Percentiles rank a stretch among this genome's conserved stretches.
Evolutionary conservation across 37 sponge, comb jelly and placozoan species (phyloP).

Genomic region (Sycon ciliatum): DNA sequence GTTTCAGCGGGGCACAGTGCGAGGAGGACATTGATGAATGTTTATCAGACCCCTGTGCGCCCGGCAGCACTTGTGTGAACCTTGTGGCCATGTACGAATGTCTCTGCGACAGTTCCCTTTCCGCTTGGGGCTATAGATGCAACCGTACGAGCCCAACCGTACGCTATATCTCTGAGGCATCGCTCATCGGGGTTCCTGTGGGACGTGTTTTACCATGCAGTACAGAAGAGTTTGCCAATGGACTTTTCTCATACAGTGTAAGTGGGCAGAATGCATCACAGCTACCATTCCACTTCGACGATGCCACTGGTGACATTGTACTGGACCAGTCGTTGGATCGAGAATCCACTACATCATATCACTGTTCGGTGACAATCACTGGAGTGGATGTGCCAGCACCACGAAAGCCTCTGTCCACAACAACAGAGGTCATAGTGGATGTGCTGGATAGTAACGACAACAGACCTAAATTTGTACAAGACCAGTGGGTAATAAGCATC

Average conservation of each 20-base stretch:
- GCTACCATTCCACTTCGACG: not conserved
- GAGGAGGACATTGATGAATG: constrained; percentile 8
- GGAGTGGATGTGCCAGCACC: too few relatives aligned
- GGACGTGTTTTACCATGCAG: too few relatives aligned
- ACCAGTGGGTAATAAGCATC: not conserved
- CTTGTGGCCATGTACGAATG: not conserved
- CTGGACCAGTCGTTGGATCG: not conserved
- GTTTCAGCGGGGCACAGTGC: not conserved
- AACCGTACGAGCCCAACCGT: too few relatives aligned
- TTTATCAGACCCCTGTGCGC: not conserved
- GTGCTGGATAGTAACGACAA: not conserved
- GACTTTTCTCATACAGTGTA: too few relatives aligned
- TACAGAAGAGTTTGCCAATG: too few relatives aligned
- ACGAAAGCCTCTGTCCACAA: not conserved
- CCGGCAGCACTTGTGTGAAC: not conserved
- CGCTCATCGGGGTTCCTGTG: too few relatives aligned
- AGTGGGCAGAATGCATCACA: too few relatives aligned
- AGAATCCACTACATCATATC: too few relatives aligned
- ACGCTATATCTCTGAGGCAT: too few relatives aligned
- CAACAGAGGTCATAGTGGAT: not conserved
- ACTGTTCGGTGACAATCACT: too few relatives aligned
- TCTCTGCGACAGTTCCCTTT: not conserved
- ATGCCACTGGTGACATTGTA: not conserved
- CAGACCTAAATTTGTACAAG: not conserved
- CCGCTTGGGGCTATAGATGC: not conserved